Evolutionary conservation across 2,113 vertebrate genomes (phyloP).

Genomic region (Gallinago media): DNA sequence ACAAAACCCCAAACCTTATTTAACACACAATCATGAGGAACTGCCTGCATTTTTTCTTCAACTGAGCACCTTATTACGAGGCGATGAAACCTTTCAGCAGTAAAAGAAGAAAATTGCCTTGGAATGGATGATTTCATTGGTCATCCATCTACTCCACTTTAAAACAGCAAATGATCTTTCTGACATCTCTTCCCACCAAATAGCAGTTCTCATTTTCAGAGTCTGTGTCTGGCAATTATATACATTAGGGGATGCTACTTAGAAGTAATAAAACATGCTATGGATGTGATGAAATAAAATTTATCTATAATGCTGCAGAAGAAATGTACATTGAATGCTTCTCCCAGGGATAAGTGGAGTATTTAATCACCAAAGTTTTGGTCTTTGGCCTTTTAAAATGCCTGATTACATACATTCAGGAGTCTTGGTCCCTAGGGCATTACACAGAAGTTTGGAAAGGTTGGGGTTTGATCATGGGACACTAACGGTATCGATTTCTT

Average conservation of each 20-base stretch:
- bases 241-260: background rate
- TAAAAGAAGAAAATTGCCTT: background rate
- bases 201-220: background rate
- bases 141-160: background rate
- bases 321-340: background rate
- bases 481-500: background rate
- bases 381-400: conserved; percentile 22
- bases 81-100: background rate
- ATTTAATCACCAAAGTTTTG: conserved; percentile 22
- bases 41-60: background rate
- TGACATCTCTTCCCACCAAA: background rate
- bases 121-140: background rate
- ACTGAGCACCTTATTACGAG: background rate
- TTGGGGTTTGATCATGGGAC: background rate
- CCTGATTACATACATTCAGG: background rate
- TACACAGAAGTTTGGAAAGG: background rate
- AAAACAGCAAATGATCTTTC: background rate
- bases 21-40: background rate
- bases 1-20: background rate
- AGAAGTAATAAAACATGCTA: background rate
- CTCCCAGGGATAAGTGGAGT: background rate
- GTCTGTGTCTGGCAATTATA: background rate
- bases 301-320: background rate
- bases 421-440: background rate
- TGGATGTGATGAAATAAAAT: background rate